Conservation (phyloP, 2,797 vertebrate genomes). For the Poecilia picta region DNA sequence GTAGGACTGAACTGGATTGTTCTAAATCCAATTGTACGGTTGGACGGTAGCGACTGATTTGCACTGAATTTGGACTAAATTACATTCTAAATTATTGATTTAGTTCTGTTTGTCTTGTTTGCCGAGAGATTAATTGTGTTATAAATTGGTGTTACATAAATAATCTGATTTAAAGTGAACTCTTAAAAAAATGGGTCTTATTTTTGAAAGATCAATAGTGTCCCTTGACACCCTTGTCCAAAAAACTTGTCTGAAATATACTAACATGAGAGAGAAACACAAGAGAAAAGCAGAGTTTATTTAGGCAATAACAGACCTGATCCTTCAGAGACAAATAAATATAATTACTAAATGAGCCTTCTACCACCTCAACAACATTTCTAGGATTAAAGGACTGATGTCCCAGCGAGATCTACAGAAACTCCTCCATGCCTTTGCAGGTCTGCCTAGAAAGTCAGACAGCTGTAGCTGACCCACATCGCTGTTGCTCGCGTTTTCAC, state of each 20-base stretch:
- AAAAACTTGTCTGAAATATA: background rate
- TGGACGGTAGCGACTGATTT: background rate
- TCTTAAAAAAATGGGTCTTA: background rate
- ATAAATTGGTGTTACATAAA: background rate
- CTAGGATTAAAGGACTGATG: no score
- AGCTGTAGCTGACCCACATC: no score
- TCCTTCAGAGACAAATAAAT: no score
- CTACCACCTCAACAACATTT: no score
- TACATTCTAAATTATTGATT: background rate
- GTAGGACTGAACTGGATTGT: background rate
- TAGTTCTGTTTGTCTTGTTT: background rate
- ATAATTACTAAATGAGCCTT: no score
- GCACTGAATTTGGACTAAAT: background rate
- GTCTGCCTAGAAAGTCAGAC: no score
- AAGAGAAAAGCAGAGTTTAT: background rate
- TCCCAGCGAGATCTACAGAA: no score
- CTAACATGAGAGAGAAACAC: background rate
- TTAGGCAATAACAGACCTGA: no score
- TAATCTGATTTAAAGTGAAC: background rate
- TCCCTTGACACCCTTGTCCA: background rate
- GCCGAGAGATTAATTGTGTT: background rate
- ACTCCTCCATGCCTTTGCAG: no score
- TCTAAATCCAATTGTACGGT: background rate
- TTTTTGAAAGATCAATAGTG: background rate
- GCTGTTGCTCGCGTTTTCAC: no score